Evolutionary conservation across 2,888 invertebrate species (phyloP).

Genomic region (Drosophila anceps): DNA sequence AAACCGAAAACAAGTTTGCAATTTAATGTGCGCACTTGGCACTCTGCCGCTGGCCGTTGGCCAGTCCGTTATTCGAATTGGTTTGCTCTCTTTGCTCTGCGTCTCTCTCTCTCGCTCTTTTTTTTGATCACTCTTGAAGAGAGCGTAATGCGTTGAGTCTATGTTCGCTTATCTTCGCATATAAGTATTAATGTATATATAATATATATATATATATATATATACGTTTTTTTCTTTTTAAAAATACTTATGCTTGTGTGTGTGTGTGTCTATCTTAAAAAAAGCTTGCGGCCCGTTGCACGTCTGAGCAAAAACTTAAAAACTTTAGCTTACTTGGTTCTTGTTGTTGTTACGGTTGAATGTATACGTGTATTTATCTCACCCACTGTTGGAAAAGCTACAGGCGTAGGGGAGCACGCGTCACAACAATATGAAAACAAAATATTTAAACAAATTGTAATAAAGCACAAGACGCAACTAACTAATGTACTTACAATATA

Average conservation of each 20-base stretch:
- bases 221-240: constrained; percentile 20
- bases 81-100: background rate
- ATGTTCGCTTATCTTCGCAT: constrained; percentile 44
- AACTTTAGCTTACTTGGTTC: constrained; percentile 65
- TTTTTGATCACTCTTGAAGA: constrained; percentile 33
- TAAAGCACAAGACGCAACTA: constrained; percentile 30
- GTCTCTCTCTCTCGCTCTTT: constrained; percentile 14
- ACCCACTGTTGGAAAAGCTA: constrained; percentile 45
- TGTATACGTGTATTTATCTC: constrained; percentile 49
- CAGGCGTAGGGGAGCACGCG: constrained; percentile 51
- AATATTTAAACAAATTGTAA: constrained; percentile 52
- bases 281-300: constrained; percentile 55
- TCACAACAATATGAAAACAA: constrained; percentile 50
- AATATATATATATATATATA: constrained; percentile 7
- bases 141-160: constrained; percentile 29
- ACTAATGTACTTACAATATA: constrained; percentile 52
- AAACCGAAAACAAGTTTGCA: constrained; percentile 77
- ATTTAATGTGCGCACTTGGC: constrained; percentile 77
- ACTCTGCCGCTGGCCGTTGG: constrained; percentile 59
- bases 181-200: constrained; percentile 7
- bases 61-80: constrained; percentile 57
- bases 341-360: constrained; percentile 38
- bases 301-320: constrained; percentile 67
- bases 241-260: constrained; percentile 36
- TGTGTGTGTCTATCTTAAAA: constrained; percentile 40